Evolutionary conservation across 2,888 invertebrate genomes (phyloP).

Genomic region (Himalopsyche kuldschensis): DNA sequence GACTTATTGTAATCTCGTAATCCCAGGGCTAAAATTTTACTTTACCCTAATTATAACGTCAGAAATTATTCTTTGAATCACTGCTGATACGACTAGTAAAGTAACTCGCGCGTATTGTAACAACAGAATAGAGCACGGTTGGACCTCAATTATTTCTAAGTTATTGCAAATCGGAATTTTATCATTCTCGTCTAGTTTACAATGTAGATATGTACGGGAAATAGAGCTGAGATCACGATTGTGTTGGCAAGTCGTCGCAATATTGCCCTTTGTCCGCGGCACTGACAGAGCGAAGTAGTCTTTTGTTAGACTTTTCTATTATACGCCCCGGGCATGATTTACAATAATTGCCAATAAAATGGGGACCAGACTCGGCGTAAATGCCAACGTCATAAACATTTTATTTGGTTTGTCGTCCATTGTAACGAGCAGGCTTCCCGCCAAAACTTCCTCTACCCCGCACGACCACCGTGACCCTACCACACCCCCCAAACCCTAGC

Average conservation of each 20-base stretch:
- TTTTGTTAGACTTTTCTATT: not conserved
- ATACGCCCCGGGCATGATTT: conserved; percentile 4
- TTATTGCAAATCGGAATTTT: not conserved
- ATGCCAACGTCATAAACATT: conserved; percentile 17
- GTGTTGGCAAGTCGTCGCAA: not conserved
- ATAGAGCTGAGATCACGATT: not conserved
- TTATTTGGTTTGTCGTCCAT: conserved; percentile 19
- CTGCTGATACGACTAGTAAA: no score
- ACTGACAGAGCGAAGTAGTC: not conserved
- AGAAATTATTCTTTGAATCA: no score
- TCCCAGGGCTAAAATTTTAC: no score
- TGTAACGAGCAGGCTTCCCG: not conserved
- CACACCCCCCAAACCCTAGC: no score
- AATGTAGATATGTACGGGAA: not conserved
- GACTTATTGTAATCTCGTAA: no score
- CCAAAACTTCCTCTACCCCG: not conserved
- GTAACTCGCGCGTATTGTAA: no score
- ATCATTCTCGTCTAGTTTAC: not conserved
- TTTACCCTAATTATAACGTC: no score
- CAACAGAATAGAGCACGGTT: no score
- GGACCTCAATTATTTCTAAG: no score
- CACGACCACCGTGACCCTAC: not conserved
- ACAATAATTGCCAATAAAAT: conserved; percentile 15
- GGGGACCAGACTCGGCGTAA: conserved; percentile 3
- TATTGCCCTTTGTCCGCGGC: not conserved